Conservation (phyloP, 64 coral and sea anemone genomes). For the Catalaphyllia jardinei region DNA sequence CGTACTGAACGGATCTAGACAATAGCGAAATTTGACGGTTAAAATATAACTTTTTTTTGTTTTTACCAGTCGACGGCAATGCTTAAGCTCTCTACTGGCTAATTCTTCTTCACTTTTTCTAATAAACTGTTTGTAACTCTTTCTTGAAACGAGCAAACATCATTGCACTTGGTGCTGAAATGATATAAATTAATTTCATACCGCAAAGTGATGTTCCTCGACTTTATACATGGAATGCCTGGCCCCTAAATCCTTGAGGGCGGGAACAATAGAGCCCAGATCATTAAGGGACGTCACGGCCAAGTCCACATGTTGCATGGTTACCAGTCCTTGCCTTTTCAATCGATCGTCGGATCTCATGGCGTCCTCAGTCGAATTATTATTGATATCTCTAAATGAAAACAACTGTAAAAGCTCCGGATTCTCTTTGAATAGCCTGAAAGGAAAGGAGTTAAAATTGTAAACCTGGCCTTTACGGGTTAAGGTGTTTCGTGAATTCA, state of each 20-base stretch:
- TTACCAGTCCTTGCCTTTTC: constrained; percentile 3
- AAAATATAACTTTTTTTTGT: too few species aligned
- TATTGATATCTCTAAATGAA: constrained; percentile 43
- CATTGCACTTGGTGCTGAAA: too few species aligned
- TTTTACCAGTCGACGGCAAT: too few species aligned
- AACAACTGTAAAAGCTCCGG: constrained; percentile 38
- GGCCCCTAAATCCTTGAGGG: constrained; percentile 42
- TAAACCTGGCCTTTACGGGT: background rate
- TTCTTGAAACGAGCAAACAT: too few species aligned
- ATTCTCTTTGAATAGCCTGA: constrained; percentile 25
- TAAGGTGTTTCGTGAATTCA: too few species aligned
- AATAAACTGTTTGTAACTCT: too few species aligned
- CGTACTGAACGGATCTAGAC: too few species aligned
- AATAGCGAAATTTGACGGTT: too few species aligned
- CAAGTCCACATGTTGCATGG: constrained; percentile 41
- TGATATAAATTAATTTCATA: background rate
- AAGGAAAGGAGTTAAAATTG: background rate
- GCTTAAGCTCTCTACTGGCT: too few species aligned
- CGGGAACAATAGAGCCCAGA: constrained; percentile 32
- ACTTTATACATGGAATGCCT: constrained; percentile 54
- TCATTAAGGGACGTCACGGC: constrained; percentile 44
- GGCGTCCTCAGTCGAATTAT: constrained; percentile 4
- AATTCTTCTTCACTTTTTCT: too few species aligned
- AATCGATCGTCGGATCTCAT: constrained; percentile 35
- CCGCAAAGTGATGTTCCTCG: constrained; percentile 48